phyloP scores from a whole-genome alignment of 2,888 invertebrate species.

The Caenorhabditis becei region DNA sequence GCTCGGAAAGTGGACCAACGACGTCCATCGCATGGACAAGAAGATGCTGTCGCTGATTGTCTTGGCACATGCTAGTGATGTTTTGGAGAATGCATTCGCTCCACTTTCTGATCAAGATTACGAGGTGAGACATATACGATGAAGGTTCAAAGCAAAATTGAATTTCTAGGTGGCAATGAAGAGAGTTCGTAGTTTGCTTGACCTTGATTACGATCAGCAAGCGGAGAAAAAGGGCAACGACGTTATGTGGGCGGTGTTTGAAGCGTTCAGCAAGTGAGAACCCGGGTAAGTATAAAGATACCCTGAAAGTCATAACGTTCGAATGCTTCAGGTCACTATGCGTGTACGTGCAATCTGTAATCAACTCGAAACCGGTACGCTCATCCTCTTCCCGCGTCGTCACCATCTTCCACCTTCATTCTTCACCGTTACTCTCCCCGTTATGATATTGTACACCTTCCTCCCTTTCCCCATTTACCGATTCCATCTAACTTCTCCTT shows the following conservation, averaged over 20 bases:
- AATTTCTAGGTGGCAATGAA: slow-evolving; percentile 89
- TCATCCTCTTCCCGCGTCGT: slow-evolving; percentile 36
- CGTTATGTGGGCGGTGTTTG: slow-evolving; percentile 98
- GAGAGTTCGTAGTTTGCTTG: slow-evolving; percentile 94
- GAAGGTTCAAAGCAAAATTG: neutral
- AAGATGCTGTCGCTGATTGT: slow-evolving; percentile 94
- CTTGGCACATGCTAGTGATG: slow-evolving; percentile 97
- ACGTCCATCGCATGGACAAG: slow-evolving; percentile 97
- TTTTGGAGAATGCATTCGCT: slow-evolving; percentile 98
- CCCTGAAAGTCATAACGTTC: neutral
- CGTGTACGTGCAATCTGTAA: slow-evolving; percentile 58
- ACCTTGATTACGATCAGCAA: slow-evolving; percentile 97
- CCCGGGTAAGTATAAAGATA: slow-evolving; percentile 19
- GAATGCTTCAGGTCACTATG: slow-evolving; percentile 19
- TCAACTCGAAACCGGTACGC: slow-evolving; percentile 59
- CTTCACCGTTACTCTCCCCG: slow-evolving; percentile 6
- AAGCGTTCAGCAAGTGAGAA: slow-evolving; percentile 95
- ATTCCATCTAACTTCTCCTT: neutral
- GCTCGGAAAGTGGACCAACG: slow-evolving; percentile 94
- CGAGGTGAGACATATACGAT: slow-evolving; percentile 64
- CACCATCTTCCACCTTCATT: neutral
- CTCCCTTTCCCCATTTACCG: neutral
- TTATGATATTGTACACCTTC: slow-evolving; percentile 6
- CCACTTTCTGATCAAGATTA: slow-evolving; percentile 86
- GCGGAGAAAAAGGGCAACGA: slow-evolving; percentile 88